Evolutionary conservation across 2,113 vertebrate genomes (phyloP).

Genomic region (Engystomops pustulosus): DNA sequence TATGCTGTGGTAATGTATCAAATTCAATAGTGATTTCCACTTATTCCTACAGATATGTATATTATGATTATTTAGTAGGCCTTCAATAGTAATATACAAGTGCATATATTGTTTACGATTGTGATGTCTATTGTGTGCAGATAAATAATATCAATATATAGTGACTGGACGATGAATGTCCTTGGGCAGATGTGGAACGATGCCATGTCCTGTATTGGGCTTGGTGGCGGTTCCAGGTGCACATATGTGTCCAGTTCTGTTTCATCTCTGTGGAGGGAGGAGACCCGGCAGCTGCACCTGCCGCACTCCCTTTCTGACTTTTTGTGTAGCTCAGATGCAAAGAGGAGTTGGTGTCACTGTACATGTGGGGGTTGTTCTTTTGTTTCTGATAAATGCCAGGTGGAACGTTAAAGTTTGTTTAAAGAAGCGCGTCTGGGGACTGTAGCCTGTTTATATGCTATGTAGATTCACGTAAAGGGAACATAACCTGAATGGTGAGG

Average conservation of each 20-base stretch:
- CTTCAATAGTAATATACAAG: no score
- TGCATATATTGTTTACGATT: no score
- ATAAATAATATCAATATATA: no score
- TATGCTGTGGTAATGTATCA: no score
- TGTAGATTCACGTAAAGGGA: neutral
- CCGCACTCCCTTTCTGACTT: conserved; percentile 33
- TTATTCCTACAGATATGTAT: no score
- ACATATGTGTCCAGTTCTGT: neutral
- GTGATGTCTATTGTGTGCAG: no score
- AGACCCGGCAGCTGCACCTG: conserved; percentile 11
- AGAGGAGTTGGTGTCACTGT: neutral
- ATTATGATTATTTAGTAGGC: no score
- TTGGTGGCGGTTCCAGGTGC: conserved; percentile 19
- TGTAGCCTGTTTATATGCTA: neutral
- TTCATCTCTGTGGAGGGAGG: conserved; percentile 7
- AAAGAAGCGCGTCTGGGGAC: neutral
- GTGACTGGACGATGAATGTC: no score
- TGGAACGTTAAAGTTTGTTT: conserved; percentile 20
- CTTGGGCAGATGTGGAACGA: no score
- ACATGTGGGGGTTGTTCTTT: conserved; percentile 18
- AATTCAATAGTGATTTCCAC: no score
- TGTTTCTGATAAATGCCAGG: neutral
- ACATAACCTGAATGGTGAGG: neutral
- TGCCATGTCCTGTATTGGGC: neutral
- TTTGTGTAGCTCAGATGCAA: conserved; percentile 21